Percentiles rank a stretch among this genome's conserved stretches.
These are phyloP conservation scores for Cenopis cana DNA, from an alignment of 2,888 invertebrate species.

Conservation along the genomic window DNA sequence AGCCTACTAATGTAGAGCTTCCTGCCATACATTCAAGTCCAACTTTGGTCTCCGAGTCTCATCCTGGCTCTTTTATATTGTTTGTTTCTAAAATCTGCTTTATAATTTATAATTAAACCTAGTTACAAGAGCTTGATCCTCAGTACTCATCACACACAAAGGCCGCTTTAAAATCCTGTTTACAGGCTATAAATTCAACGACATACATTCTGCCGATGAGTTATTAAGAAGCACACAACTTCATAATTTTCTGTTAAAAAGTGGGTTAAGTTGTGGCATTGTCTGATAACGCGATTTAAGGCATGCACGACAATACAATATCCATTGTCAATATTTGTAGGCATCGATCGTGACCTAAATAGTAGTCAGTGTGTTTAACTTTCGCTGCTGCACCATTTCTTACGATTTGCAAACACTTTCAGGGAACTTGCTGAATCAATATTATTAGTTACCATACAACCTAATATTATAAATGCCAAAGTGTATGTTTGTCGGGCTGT, in stretches of 20 bases:
- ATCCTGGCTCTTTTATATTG: neutral
- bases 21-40: neutral
- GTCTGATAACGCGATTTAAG: conserved; percentile 56
- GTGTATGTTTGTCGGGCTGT: too few relatives aligned
- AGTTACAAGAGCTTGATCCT: neutral
- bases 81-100: neutral
- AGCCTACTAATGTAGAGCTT: neutral
- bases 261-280: conserved; percentile 60
- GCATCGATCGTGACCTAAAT: conserved; percentile 24
- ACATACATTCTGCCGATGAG: conserved; percentile 42
- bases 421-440: neutral
- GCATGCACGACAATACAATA: conserved; percentile 35
- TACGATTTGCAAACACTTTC: neutral
- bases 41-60: neutral
- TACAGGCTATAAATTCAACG: conserved; percentile 30
- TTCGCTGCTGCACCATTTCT: neutral
- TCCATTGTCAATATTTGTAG: conserved; percentile 43
- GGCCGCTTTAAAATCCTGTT: conserved; percentile 1
- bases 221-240: conserved; percentile 46
- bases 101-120: too few relatives aligned
- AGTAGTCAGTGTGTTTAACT: neutral
- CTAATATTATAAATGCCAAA: too few relatives aligned
- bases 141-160: neutral
- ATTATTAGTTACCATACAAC: too few relatives aligned
- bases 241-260: conserved; percentile 55